Conservation (phyloP, 2,888 invertebrate genomes). For the Drosophila paracracens region DNA sequence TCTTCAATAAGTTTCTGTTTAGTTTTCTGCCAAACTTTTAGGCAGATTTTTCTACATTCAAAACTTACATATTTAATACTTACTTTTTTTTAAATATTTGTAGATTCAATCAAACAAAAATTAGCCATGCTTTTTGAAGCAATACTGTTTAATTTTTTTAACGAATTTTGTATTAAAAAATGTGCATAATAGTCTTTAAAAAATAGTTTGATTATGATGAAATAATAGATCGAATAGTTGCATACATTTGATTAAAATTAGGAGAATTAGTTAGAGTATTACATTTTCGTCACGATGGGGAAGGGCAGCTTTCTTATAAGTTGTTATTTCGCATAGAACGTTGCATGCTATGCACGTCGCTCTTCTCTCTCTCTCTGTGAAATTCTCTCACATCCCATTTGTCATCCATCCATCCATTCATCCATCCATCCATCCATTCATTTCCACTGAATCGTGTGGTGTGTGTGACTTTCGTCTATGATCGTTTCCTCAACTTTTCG, state of each 20-base stretch:
- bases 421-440: constrained; percentile 8
- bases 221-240: too few relatives aligned
- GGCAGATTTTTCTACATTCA: too few relatives aligned
- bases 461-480: constrained; percentile 49
- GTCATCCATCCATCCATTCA: constrained; percentile 17
- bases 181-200: too few relatives aligned
- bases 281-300: background rate
- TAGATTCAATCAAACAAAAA: background rate
- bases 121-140: background rate
- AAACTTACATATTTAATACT: background rate
- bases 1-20: background rate
- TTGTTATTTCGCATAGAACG: constrained; percentile 41
- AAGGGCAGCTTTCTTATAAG: constrained; percentile 11
- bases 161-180: too few relatives aligned
- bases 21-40: background rate
- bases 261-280: constrained; percentile 25
- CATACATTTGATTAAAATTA: too few relatives aligned
- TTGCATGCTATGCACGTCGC: constrained; percentile 41
- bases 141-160: too few relatives aligned
- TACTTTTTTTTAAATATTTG: background rate
- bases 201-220: too few relatives aligned
- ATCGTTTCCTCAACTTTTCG: constrained; percentile 27
- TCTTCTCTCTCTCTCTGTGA: background rate
- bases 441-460: constrained; percentile 48
- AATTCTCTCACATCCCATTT: constrained; percentile 36